Base-by-base conservation (phyloP, 2,888 invertebrate genomes). In the Chalcis sispes region DNA sequence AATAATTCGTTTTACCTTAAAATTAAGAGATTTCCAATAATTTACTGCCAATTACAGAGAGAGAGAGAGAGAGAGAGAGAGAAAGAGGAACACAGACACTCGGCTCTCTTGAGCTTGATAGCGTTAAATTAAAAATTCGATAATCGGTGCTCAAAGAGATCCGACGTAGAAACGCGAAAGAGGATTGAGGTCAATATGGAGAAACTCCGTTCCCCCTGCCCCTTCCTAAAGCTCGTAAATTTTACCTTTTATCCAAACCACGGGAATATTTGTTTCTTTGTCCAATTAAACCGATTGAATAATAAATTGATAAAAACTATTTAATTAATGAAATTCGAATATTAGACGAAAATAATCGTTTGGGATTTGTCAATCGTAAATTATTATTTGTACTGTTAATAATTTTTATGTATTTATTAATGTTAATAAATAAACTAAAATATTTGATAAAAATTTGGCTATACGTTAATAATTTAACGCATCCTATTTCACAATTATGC, bases 201-300 rank as follows among this genome's bases (percentile, higher is more conserved):
- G 50, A 61, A 56, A 64, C 64, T 13, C 50, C n/a, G n/a, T n/a
- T n/a, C n/a, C 62, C 27, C 74, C 74, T 70, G 58, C 75, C 75
- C 75, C n/a, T n/a, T n/a, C n/a, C n/a, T n/a, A n/a, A 75, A 25
- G 58, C 75, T 20, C 70, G 70, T 75, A 75, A 75, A 75, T 75
- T 58, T 70, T 69, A 13, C 36, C 10, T 50, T 46, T 13, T 50
- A 50, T 48, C 25, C 59, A 50, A n/a, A 58, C 59, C 15, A 15
- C n/a, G 15, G 20, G 42, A 20, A 56, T 67, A 67, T 40, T 58
- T 23, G 40, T 42, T n/a, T n/a, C n/a, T n/a, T n/a, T n/a, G n/a
- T n/a, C n/a, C n/a, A n/a, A n/a, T n/a, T n/a, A n/a, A n/a, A n/a
- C n/a, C n/a, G n/a, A n/a, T n/a, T n/a, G n/a, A n/a, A n/a, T n/a